Percentiles rank a stretch among this genome's conserved stretches.
These are phyloP conservation scores for Agrenia bidenticulata DNA, from an alignment of 2,888 invertebrate species.

Conservation along the genomic window DNA sequence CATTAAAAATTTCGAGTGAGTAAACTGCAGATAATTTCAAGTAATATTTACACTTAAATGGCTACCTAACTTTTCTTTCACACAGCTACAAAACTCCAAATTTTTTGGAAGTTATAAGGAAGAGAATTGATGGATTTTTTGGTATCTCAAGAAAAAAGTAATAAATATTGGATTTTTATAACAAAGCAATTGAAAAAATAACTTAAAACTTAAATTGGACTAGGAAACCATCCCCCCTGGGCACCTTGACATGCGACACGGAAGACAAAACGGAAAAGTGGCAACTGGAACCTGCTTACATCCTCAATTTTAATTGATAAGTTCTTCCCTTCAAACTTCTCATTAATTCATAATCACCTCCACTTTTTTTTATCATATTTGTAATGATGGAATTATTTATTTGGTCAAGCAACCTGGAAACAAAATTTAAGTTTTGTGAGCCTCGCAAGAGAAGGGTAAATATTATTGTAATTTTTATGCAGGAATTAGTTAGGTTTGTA, in stretches of 20 bases:
- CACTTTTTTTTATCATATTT: too few species aligned
- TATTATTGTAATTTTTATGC: too few species aligned
- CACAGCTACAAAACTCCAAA: conserved; percentile 31
- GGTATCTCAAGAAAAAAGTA: conserved; percentile 28
- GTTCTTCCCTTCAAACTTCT: too few species aligned
- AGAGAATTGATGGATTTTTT: conserved; percentile 34
- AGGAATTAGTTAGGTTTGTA: too few species aligned
- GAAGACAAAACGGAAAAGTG: conserved; percentile 30
- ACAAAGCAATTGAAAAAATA: not conserved
- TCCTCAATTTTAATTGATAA: conserved; percentile 20
- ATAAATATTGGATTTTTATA: conserved; percentile 8
- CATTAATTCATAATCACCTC: too few species aligned
- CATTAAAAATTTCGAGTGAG: conserved; percentile 46
- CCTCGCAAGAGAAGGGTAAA: too few species aligned
- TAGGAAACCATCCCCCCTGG: conserved; percentile 33
- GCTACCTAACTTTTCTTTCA: too few species aligned
- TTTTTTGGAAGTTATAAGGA: conserved; percentile 29
- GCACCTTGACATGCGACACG: conserved; percentile 29
- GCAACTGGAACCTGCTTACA: conserved; percentile 30
- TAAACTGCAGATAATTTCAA: conserved; percentile 5
- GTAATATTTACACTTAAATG: too few species aligned
- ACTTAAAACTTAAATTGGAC: not conserved
- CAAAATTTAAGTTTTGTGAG: too few species aligned
- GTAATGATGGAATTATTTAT: too few species aligned
- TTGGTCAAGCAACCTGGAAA: too few species aligned